Conservation (phyloP, 1,140 invertebrate genomes). For the Melipona quadrifasciata region DNA sequence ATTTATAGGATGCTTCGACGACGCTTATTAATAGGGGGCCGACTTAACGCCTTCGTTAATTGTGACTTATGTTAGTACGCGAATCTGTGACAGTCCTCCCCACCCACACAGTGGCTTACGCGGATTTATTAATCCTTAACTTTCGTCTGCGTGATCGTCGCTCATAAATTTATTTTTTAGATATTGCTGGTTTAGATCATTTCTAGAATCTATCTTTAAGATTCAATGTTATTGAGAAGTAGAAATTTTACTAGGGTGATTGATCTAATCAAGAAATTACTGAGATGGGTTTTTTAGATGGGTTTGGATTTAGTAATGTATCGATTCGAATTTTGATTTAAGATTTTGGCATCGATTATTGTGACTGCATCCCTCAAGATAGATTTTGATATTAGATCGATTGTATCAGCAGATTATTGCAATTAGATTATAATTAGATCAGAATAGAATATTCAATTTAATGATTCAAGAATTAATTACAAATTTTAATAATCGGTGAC, state of each 20-base stretch:
- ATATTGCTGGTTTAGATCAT: not conserved
- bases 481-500: too few species aligned
- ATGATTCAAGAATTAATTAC: too few species aligned
- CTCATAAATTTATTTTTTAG: not conserved
- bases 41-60: constrained; percentile 72
- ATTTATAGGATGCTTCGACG: constrained; percentile 71
- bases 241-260: too few species aligned
- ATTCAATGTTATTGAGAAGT: not conserved
- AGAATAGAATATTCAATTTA: too few species aligned
- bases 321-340: too few species aligned
- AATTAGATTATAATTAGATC: not conserved
- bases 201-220: not conserved
- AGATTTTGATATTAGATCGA: not conserved
- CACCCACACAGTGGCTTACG: constrained; percentile 25
- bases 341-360: too few species aligned
- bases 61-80: constrained; percentile 67
- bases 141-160: constrained; percentile 20
- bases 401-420: not conserved
- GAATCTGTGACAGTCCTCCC: constrained; percentile 28
- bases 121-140: constrained; percentile 44
- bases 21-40: constrained; percentile 73
- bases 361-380: too few species aligned
- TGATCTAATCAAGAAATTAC: too few species aligned
- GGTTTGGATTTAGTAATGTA: too few species aligned
- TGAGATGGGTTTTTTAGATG: not conserved